Percentiles rank a stretch among this genome's conserved stretches.
Evolutionary conservation across 1,140 invertebrate species (phyloP).

Genomic region (Drosophila arawakana): DNA sequence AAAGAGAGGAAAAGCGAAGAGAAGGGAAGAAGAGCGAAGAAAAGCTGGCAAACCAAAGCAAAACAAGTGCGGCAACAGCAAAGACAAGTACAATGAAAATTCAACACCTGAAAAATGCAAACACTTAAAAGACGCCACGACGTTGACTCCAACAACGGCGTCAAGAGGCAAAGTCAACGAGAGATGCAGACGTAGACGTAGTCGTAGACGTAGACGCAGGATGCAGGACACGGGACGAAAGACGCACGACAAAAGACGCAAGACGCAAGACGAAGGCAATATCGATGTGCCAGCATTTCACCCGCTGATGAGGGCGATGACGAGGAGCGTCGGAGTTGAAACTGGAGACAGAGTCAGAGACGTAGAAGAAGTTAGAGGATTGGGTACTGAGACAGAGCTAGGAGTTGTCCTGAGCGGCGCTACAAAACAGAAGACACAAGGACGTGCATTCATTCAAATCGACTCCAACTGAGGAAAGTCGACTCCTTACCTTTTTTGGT

Average conservation of each 20-base stretch:
- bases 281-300: slow-evolving; percentile 43
- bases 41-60: slow-evolving; percentile 39
- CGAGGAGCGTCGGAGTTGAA: slow-evolving; percentile 15
- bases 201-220: background rate
- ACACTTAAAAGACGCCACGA: slow-evolving; percentile 71
- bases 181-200: slow-evolving; percentile 17
- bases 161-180: slow-evolving; percentile 38
- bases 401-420: slow-evolving; percentile 15
- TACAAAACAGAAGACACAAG: slow-evolving; percentile 22
- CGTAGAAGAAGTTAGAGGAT: background rate
- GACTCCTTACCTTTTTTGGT: slow-evolving; percentile 19
- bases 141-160: slow-evolving; percentile 14
- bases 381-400: background rate
- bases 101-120: slow-evolving; percentile 80
- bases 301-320: slow-evolving; percentile 39
- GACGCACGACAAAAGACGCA: slow-evolving; percentile 12
- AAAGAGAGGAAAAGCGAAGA: slow-evolving; percentile 21
- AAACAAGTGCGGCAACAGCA: slow-evolving; percentile 62
- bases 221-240: background rate
- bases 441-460: slow-evolving; percentile 80
- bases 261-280: slow-evolving; percentile 39
- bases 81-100: slow-evolving; percentile 79
- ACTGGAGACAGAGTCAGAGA: slow-evolving; percentile 6
- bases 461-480: slow-evolving; percentile 16
- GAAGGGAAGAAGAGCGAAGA: slow-evolving; percentile 3